These are phyloP conservation scores for Heliconius charithonia DNA, from an alignment of 2,888 invertebrate genomes.

Conservation along the genomic window DNA sequence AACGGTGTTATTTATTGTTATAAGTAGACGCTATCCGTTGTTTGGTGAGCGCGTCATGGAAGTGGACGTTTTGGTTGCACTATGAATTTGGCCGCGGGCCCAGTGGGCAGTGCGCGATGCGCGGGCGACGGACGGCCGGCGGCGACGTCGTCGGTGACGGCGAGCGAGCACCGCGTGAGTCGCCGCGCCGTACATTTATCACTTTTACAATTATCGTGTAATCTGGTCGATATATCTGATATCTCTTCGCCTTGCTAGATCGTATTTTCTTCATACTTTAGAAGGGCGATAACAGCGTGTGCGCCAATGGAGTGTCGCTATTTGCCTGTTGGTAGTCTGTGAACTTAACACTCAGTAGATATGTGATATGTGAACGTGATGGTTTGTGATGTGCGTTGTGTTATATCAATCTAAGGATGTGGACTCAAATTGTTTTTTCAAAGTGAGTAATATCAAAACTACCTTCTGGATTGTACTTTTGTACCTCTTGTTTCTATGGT, in stretches of 20 bases:
- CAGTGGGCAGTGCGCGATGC: slow-evolving; percentile 37
- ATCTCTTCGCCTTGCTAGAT: slow-evolving; percentile 48
- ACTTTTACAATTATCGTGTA: slow-evolving; percentile 52
- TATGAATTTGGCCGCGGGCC: slow-evolving; percentile 50
- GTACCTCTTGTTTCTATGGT: not conserved
- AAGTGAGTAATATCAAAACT: slow-evolving; percentile 58
- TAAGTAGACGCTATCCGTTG: slow-evolving; percentile 44
- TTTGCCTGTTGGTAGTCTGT: slow-evolving; percentile 49
- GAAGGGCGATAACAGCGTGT: slow-evolving; percentile 54
- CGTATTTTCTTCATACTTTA: slow-evolving; percentile 49
- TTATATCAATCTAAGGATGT: slow-evolving; percentile 57
- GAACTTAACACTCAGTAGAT: slow-evolving; percentile 44
- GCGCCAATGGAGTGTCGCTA: slow-evolving; percentile 47
- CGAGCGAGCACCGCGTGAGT: slow-evolving; percentile 30
- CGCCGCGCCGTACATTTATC: slow-evolving; percentile 42
- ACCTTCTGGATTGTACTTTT: not conserved
- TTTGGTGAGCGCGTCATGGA: slow-evolving; percentile 43
- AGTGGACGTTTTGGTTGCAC: slow-evolving; percentile 47
- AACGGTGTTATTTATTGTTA: slow-evolving; percentile 44
- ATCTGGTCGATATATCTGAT: slow-evolving; percentile 53
- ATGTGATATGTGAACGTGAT: slow-evolving; percentile 47
- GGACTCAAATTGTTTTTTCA: slow-evolving; percentile 70
- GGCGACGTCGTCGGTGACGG: slow-evolving; percentile 41
- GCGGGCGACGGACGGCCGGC: slow-evolving; percentile 38
- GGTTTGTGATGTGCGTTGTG: slow-evolving; percentile 49